Evolutionary conservation across 2,113 vertebrate species (phyloP).

Genomic region (Pterophyllum scalare): DNA sequence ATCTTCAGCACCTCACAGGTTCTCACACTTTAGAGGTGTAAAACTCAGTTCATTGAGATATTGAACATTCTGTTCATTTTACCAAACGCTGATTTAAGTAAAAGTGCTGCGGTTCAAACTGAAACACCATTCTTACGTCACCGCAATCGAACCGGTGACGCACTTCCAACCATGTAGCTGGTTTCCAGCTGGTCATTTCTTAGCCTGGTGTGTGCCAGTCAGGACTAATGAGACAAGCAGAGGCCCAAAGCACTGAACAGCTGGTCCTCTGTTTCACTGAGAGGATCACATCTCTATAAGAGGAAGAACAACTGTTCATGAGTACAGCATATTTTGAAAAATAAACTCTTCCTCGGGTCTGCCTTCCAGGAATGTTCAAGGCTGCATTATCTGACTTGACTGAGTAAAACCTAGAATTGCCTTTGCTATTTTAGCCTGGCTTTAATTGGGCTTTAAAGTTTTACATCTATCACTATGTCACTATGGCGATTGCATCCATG

Average conservation of each 20-base stretch:
- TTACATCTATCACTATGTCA: neutral
- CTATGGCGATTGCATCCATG: neutral
- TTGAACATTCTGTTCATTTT: constrained; percentile 35
- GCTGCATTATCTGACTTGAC: neutral
- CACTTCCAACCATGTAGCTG: constrained; percentile 12
- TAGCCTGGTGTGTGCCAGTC: constrained; percentile 38
- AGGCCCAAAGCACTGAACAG: constrained; percentile 63
- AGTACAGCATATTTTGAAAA: neutral
- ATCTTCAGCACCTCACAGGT: constrained; percentile 17
- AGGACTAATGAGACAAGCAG: constrained; percentile 68
- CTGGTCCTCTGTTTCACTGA: constrained; percentile 31
- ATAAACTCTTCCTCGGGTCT: neutral
- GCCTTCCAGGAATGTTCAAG: neutral
- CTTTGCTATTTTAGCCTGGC: neutral
- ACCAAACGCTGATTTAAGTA: neutral
- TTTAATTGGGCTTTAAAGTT: neutral
- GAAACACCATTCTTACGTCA: neutral
- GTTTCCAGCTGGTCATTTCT: constrained; percentile 61
- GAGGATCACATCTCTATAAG: neutral
- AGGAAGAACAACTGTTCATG: neutral
- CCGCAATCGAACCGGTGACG: constrained; percentile 33
- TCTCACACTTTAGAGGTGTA: constrained; percentile 46
- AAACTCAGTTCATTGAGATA: constrained; percentile 27
- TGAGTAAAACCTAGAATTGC: neutral
- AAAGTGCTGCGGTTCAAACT: neutral